Conservation (phyloP, 1,140 invertebrate genomes). For the Hydropsyche tenuis region DNA sequence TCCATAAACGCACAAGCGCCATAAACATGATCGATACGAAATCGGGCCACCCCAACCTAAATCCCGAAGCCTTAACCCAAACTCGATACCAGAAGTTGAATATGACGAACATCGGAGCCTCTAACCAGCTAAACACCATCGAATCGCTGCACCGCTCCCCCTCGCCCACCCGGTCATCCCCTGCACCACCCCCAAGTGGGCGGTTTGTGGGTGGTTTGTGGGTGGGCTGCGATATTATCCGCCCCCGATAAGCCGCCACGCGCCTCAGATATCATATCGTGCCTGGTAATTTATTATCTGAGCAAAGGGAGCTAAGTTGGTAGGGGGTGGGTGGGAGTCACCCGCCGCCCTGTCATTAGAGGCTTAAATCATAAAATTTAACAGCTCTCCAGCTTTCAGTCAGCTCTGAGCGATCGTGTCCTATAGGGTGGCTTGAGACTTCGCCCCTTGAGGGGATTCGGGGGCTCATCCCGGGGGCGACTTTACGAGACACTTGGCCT, state of each 20-base stretch:
- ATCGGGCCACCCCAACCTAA: too few relatives aligned
- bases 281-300: constrained; percentile 42
- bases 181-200: neutral
- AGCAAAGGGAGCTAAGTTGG: neutral
- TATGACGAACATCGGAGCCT: too few relatives aligned
- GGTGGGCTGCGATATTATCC: constrained; percentile 24
- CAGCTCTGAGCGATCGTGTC: constrained; percentile 11
- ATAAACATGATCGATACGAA: too few relatives aligned
- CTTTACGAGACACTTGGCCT: constrained; percentile 14
- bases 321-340: constrained; percentile 7
- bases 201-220: neutral
- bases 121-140: constrained; percentile 35
- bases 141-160: constrained; percentile 35
- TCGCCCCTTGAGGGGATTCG: constrained; percentile 2
- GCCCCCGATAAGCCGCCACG: constrained; percentile 40
- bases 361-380: constrained; percentile 47
- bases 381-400: constrained; percentile 41
- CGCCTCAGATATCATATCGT: constrained; percentile 45
- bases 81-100: too few relatives aligned
- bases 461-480: neutral
- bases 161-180: constrained; percentile 14
- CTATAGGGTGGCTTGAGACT: neutral
- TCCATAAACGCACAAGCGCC: too few relatives aligned
- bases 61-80: too few relatives aligned
- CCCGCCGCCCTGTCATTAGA: constrained; percentile 37